Base-by-base conservation (phyloP, 2,113 vertebrate genomes). In the Tetraodon nigroviridis region DNA sequence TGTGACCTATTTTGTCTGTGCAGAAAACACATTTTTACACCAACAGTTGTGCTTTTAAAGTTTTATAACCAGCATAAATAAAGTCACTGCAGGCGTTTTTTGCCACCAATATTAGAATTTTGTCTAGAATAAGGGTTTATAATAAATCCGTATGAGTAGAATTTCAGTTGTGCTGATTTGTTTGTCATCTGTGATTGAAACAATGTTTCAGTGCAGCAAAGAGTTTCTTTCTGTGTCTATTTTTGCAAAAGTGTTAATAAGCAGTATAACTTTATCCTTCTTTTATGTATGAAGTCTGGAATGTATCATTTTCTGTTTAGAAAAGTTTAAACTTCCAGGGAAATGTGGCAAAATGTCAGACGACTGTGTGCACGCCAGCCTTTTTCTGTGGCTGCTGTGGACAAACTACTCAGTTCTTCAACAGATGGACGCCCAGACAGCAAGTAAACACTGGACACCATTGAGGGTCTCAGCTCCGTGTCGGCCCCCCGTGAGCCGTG, bases 361-460 rank as follows among this genome's bases (percentile, higher is more conserved):
- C 69, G 46, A 79, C 78, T 68, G 73, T 59, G 60, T 77, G 60
- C 54, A n/a, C 58, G 72, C 67, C 70, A 51, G 76, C 69, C 64
- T 59, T 73, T 44, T 73, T 69, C 69, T 55, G 76, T 77, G 64
- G 63, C 73, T 64, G 67, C 58, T 56, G 47, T 63, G 57, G 62
- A 75, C 66, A 73, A 76, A 71, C 69, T 42, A 24, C 53, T 79
- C 64, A 73, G 65, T 77, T 81, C 67, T 73, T 68, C 62, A 79
- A 69, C 84, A 89, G 84, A 88, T 83, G 83, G 85, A 86, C 80
- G 75, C 79, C 74, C 69, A 79, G 75, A 73, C 82, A 71, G 67
- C 69, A 71, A 70, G 73, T 71, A 84, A 86, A 87, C 78, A 78
- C 62, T 29, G 59, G 77, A 76, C 74, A 84, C 69, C 66, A 78